phyloP scores from a whole-genome alignment of 2,888 invertebrate genomes.

The Lithodes maja region DNA sequence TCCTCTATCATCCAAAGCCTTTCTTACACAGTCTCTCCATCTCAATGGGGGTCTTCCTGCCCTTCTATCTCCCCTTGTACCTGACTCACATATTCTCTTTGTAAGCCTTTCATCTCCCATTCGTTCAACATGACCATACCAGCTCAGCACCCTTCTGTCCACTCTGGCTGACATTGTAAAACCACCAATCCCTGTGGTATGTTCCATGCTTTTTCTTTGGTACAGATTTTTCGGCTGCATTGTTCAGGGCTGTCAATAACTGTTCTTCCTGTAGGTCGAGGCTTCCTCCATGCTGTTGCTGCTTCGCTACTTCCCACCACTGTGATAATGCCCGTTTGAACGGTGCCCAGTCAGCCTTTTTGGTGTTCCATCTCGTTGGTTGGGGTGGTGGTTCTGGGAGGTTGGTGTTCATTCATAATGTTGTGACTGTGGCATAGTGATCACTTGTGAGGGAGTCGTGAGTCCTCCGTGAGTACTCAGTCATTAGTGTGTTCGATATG shows the following conservation, averaged over 20 bases:
- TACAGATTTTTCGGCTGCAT: neutral
- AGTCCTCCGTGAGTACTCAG: neutral
- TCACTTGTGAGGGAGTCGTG: neutral
- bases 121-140: no score
- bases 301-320: neutral
- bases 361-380: neutral
- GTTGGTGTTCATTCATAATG: neutral
- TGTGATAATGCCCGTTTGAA: neutral
- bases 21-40: no score
- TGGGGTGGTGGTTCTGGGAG: neutral
- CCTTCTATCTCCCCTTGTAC: no score
- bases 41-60: no score
- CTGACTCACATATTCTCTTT: no score
- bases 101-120: no score
- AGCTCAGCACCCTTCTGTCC: no score
- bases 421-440: neutral
- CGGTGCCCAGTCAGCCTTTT: neutral
- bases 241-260: neutral
- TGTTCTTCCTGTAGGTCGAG: neutral
- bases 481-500: neutral
- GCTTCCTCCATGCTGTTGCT: neutral
- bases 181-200: neutral
- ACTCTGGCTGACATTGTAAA: constrained; percentile 9
- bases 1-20: no score
- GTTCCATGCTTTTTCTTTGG: neutral